Evolutionary conservation across 2,113 vertebrate species (phyloP), one percentile per base, ranked within the genome.

Genomic region (Corythornis madagascariensis): DNA sequence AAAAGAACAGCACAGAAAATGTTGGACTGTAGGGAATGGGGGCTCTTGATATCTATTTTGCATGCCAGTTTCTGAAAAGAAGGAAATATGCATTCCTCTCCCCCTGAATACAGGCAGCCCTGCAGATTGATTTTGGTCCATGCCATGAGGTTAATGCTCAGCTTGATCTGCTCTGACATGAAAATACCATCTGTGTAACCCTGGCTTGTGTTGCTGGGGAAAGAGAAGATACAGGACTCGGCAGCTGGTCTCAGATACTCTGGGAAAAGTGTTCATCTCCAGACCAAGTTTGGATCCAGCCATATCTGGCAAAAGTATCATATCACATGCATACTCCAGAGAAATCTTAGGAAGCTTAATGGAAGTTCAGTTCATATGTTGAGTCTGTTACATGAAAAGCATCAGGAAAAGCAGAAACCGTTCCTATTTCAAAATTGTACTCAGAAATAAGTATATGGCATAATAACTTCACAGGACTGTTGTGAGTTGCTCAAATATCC

Each of bases 161-260:
- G 86, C 52, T 90, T 92, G 92, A 94, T 95, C 92, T 93, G 57
- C 80, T 84, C 48, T 90, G 91, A 95, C 94, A 95, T 92, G 89
- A 94, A 96, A 96, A 96, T 96, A 96, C 94, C 94, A 96, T 96
- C 95, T 96, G 95, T 69, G 90, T 92, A 96, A 94, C 92, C 95
- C 83, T 40, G 0, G 38, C 89, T 93, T 95, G 89, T 83, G 72
- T 96, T 92, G 70, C 83, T 81, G 56, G 89, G 83, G 95, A 86
- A 92, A 86, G 87, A 86, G 83, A 83, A 88, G 92, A 81, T 24
- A 93, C 89, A 90, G 95, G 95, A 86, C 94, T 84, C 86, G 90
- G 92, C 95, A 95, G 89, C 94, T 95, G 95, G 92, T 95, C 95
- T 95, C 92, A 86, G 86, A 81, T 93, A 94, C 89, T 92, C 91